Conservation (phyloP, 53 echinoderm and acorn worm genomes). For the Glandiceps talaboti region DNA sequence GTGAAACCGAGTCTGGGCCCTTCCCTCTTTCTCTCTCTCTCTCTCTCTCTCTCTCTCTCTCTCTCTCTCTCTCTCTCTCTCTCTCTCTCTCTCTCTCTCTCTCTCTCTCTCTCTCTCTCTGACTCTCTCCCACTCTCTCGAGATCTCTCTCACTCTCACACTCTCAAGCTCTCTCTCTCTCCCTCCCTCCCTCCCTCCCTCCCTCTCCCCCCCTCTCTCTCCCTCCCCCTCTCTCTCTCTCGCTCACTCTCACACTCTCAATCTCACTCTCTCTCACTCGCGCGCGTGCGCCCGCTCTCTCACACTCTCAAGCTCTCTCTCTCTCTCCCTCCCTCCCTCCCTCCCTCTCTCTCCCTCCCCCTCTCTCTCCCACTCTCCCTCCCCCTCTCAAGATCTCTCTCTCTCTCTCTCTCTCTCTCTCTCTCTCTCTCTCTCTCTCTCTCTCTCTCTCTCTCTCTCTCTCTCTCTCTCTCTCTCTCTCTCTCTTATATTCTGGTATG, state of each 20-base stretch:
- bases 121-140: neutral
- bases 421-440: conserved; percentile 14
- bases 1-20: neutral
- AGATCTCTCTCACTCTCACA: neutral
- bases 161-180: too few species aligned
- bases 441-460: neutral
- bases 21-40: neutral
- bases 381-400: conserved; percentile 19
- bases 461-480: neutral
- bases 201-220: neutral
- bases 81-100: neutral
- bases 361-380: too few species aligned
- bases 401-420: conserved; percentile 19
- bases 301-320: too few species aligned
- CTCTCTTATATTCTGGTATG: neutral
- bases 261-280: neutral
- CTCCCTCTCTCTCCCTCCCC: neutral
- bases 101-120: neutral
- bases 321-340: neutral
- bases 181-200: neutral
- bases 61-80: neutral
- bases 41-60: neutral
- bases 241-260: too few species aligned
- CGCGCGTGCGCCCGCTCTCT: too few species aligned
- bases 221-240: neutral